Percentiles rank a stretch among this genome's conserved stretches.
These are phyloP conservation scores for Rhagophthalmus giganteus DNA, from an alignment of 2,888 invertebrate genomes.

Conservation along the genomic window DNA sequence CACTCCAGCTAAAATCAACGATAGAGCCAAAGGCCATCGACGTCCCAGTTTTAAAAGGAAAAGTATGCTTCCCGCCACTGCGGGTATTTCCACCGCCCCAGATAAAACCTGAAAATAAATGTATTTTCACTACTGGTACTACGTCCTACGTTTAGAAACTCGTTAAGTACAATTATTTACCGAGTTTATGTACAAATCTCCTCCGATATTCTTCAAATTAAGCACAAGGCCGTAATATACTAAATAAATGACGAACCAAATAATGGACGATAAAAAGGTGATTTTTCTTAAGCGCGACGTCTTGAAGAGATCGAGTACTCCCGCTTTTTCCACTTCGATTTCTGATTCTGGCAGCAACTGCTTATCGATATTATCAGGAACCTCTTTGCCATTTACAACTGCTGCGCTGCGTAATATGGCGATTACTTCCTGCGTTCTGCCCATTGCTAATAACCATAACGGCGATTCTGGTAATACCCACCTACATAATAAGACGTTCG, in stretches of 20 bases:
- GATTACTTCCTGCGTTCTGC: conserved; percentile 70
- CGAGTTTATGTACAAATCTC: conserved; percentile 74
- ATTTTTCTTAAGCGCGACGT: conserved; percentile 67
- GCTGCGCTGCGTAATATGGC: conserved; percentile 67
- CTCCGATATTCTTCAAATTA: conserved; percentile 74
- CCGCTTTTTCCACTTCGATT: conserved; percentile 55
- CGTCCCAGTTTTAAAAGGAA: conserved; percentile 75
- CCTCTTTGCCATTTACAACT: conserved; percentile 64
- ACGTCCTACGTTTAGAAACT: neutral
- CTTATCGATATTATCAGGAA: conserved; percentile 73
- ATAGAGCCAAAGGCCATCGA: conserved; percentile 70
- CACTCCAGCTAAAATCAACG: conserved; percentile 68
- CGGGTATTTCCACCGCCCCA: conserved; percentile 78
- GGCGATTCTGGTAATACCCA: conserved; percentile 80
- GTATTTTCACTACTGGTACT: neutral
- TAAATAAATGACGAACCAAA: conserved; percentile 78
- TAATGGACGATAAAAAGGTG: conserved; percentile 70
- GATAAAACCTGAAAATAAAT: conserved; percentile 60
- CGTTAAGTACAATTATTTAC: conserved; percentile 54
- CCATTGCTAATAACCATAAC: conserved; percentile 74
- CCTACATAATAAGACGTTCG: too few species aligned
- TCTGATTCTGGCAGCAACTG: conserved; percentile 59
- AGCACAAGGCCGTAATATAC: conserved; percentile 77
- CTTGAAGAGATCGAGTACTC: conserved; percentile 68
- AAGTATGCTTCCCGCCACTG: conserved; percentile 74